These are phyloP conservation scores for Cotesia congregata DNA, from an alignment of 2,888 invertebrate species.

Conservation along the genomic window DNA sequence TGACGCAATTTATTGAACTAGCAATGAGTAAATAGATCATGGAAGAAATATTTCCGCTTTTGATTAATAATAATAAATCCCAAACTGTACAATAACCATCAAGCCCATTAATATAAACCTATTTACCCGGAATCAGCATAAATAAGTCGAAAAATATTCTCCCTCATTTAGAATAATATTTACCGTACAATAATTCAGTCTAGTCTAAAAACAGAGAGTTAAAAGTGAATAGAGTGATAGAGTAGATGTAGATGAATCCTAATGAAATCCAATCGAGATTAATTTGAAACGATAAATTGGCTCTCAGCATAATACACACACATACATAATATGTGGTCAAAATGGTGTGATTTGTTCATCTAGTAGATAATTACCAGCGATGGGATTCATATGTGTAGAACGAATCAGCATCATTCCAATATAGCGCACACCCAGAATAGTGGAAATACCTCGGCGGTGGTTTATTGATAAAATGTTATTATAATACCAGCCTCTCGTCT, in stretches of 20 bases:
- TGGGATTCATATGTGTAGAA: slow-evolving; percentile 60
- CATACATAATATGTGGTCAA: slow-evolving; percentile 38
- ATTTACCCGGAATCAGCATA: background rate
- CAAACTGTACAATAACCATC: background rate
- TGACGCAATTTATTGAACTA: too few relatives aligned
- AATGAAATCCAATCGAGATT: background rate
- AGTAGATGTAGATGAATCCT: slow-evolving; percentile 14
- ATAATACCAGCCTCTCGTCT: slow-evolving; percentile 56
- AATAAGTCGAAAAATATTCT: too few relatives aligned
- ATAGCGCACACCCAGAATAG: background rate
- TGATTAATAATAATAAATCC: background rate
- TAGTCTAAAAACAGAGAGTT: slow-evolving; percentile 33
- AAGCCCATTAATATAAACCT: background rate
- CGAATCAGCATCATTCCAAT: slow-evolving; percentile 49
- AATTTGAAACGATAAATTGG: slow-evolving; percentile 40
- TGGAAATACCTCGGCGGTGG: slow-evolving; percentile 57
- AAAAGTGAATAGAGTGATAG: slow-evolving; percentile 43
- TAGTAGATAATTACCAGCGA: slow-evolving; percentile 63
- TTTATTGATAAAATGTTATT: slow-evolving; percentile 69
- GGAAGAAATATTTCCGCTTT: background rate
- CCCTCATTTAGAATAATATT: background rate
- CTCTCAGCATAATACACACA: slow-evolving; percentile 34
- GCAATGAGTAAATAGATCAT: background rate
- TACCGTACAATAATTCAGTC: slow-evolving; percentile 25
- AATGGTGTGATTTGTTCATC: slow-evolving; percentile 49